These are phyloP conservation scores for Sisyra nigra DNA, from an alignment of 2,888 invertebrate genomes.

Conservation along the genomic window DNA sequence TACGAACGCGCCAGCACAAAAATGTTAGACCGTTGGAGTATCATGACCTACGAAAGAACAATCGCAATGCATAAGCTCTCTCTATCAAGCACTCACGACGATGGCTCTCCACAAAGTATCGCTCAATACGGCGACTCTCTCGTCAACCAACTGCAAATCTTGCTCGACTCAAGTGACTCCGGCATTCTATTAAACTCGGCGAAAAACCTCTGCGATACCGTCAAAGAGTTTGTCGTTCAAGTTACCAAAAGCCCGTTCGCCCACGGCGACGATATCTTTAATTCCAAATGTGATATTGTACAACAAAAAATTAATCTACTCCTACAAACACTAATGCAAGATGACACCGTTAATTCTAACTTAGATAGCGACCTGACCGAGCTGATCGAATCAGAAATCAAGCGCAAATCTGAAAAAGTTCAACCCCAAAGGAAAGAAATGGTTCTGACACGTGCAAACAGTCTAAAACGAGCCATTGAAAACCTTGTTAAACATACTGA, in stretches of 20 bases:
- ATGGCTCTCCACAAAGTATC: slow-evolving; percentile 23
- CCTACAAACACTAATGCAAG: slow-evolving; percentile 53
- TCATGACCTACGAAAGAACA: slow-evolving; percentile 79
- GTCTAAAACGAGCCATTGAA: slow-evolving; percentile 66
- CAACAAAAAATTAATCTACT: slow-evolving; percentile 61
- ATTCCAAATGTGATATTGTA: slow-evolving; percentile 52
- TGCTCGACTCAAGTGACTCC: slow-evolving; percentile 68
- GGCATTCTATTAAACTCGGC: slow-evolving; percentile 54
- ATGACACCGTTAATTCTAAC: slow-evolving; percentile 32
- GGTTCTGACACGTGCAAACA: slow-evolving; percentile 52
- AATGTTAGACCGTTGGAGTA: slow-evolving; percentile 95
- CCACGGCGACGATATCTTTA: slow-evolving; percentile 41
- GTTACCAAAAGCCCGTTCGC: slow-evolving; percentile 38
- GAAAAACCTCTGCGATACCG: slow-evolving; percentile 60
- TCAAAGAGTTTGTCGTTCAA: slow-evolving; percentile 55
- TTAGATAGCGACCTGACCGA: slow-evolving; percentile 23
- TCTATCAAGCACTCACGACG: slow-evolving; percentile 17
- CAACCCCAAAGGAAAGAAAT: slow-evolving; percentile 32
- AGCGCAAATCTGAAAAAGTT: slow-evolving; percentile 26
- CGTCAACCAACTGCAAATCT: slow-evolving; percentile 66
- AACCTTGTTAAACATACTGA: slow-evolving; percentile 69
- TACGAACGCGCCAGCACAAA: slow-evolving; percentile 95
- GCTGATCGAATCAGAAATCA: slow-evolving; percentile 11
- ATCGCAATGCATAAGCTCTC: slow-evolving; percentile 43
- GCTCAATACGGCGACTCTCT: slow-evolving; percentile 63